These are phyloP conservation scores for Burhinus oedicnemus DNA, from an alignment of 2,113 vertebrate genomes.

Conservation along the genomic window DNA sequence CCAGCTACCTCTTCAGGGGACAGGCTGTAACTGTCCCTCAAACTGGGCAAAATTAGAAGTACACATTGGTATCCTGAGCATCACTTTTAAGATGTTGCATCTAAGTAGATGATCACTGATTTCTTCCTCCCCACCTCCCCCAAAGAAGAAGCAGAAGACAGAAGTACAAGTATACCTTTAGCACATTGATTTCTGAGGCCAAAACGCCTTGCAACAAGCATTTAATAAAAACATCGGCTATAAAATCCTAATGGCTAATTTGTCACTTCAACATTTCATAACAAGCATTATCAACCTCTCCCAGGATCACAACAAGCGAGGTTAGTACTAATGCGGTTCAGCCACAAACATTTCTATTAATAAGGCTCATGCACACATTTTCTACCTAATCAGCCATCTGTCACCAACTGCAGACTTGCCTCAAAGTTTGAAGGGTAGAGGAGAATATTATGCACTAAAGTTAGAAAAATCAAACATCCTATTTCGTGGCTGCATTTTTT, in stretches of 20 bases:
- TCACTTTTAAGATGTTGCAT: background rate
- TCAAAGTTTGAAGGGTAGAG: conserved; percentile 14
- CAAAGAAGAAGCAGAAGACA: background rate
- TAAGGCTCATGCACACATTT: conserved; percentile 1
- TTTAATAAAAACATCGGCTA: background rate
- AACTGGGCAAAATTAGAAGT: background rate
- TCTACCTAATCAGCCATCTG: conserved; percentile 45
- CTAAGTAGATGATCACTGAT: background rate
- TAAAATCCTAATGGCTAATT: conserved; percentile 30
- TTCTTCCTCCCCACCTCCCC: fast-evolving
- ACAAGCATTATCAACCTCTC: conserved; percentile 44
- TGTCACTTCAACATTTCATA: conserved; percentile 30
- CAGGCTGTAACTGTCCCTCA: background rate
- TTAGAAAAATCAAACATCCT: background rate
- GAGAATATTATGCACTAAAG: background rate
- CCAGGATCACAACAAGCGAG: conserved; percentile 2
- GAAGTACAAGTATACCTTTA: background rate
- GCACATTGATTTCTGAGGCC: background rate
- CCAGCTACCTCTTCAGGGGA: background rate
- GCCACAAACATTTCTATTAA: conserved; percentile 28
- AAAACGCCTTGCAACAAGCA: background rate
- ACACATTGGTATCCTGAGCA: background rate
- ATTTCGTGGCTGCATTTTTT: background rate
- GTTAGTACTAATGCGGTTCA: background rate
- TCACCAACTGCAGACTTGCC: background rate